phyloP scores from a whole-genome alignment of 2,888 invertebrate genomes.

The Microctonus brassicae region DNA sequence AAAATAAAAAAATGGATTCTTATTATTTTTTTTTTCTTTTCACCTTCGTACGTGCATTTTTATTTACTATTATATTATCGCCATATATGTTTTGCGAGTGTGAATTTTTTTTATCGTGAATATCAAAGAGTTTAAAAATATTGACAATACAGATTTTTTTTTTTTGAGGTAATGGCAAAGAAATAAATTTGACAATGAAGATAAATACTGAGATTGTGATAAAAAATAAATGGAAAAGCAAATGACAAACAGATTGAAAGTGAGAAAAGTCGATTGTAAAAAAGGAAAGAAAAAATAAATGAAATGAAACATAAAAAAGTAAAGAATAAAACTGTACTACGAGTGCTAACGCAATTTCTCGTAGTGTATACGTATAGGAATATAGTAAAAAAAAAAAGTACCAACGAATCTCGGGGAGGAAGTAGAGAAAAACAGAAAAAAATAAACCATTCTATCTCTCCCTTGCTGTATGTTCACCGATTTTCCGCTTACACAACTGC shows the following conservation, averaged over 20 bases:
- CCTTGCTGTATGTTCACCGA: neutral
- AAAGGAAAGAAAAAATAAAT: neutral
- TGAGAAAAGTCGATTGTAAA: conserved; percentile 18
- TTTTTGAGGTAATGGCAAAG: too few species aligned
- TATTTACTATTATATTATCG: too few species aligned
- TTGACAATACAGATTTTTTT: too few species aligned
- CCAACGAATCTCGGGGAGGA: neutral
- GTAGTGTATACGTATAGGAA: neutral
- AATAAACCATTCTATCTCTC: neutral
- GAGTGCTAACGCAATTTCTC: conserved; percentile 23
- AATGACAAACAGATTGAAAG: conserved; percentile 20
- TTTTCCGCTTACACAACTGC: conserved; percentile 5
- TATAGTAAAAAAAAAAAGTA: neutral
- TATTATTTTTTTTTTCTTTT: neutral
- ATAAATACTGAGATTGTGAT: neutral
- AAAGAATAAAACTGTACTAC: neutral
- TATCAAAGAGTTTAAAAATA: neutral
- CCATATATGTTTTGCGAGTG: too few species aligned
- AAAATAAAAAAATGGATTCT: neutral
- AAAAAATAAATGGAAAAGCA: neutral
- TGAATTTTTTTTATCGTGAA: too few species aligned
- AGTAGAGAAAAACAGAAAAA: neutral
- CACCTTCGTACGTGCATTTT: neutral
- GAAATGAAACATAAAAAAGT: neutral
- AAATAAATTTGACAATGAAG: neutral